phyloP scores from a whole-genome alignment of 2,113 vertebrate genomes.

The Nerophis ophidion region DNA sequence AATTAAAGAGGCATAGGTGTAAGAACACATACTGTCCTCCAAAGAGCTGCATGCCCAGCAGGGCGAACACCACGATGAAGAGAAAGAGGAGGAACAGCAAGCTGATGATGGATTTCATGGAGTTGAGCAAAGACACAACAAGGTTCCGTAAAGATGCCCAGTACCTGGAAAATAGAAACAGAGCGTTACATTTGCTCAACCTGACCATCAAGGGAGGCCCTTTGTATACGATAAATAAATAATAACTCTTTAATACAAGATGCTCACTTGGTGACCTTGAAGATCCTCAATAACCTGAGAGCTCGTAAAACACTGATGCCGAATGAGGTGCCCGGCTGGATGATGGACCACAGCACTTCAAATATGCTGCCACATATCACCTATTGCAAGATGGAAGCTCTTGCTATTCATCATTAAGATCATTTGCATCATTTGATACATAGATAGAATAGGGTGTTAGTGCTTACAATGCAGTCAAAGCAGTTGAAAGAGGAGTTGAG shows the following conservation, averaged over 20 bases:
- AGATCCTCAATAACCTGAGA: slow-evolving; percentile 97
- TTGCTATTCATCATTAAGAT: background rate
- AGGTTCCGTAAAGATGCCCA: slow-evolving; percentile 94
- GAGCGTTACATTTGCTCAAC: background rate
- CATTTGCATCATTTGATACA: background rate
- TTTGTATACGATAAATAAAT: background rate
- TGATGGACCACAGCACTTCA: slow-evolving; percentile 90
- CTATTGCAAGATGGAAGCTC: slow-evolving; percentile 52
- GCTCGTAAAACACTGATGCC: slow-evolving; percentile 96
- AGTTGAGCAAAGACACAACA: slow-evolving; percentile 92
- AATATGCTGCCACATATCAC: slow-evolving; percentile 96
- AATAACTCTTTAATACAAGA: background rate
- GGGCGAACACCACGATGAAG: slow-evolving; percentile 94
- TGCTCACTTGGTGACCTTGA: slow-evolving; percentile 98
- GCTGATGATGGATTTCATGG: slow-evolving; percentile 99
- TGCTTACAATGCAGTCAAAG: slow-evolving; percentile 93
- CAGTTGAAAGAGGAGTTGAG: slow-evolving; percentile 96
- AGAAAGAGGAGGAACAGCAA: slow-evolving; percentile 95
- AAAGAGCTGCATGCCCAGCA: slow-evolving; percentile 96
- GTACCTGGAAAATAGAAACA: slow-evolving; percentile 71
- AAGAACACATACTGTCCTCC: slow-evolving; percentile 87
- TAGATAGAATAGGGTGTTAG: background rate
- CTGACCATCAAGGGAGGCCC: background rate
- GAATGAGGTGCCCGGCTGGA: slow-evolving; percentile 94
- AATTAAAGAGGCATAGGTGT: background rate